Evolutionary conservation across 2,113 vertebrate species (phyloP).

Genomic region (Heptranchias perlo): DNA sequence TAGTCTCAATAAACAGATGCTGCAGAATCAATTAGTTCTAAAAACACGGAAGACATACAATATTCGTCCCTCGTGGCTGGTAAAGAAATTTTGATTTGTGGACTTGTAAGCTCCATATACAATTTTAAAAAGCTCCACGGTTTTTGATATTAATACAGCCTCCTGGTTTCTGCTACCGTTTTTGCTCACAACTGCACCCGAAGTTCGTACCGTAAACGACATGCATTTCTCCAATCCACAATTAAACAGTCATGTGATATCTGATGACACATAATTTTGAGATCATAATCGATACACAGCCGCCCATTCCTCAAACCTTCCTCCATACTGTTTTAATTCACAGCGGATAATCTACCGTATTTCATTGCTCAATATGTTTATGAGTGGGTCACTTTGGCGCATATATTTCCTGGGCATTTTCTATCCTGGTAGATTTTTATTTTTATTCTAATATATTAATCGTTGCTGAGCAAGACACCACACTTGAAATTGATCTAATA

Average conservation of each 20-base stretch:
- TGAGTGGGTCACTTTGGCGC: background rate
- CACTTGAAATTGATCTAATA: background rate
- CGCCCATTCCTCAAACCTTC: background rate
- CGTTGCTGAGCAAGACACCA: background rate
- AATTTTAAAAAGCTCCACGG: background rate
- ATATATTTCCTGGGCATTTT: background rate
- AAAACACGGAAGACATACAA: background rate
- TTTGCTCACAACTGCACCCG: background rate
- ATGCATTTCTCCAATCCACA: too few species aligned
- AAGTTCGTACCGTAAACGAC: background rate
- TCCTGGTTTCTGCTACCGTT: background rate
- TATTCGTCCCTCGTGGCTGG: background rate
- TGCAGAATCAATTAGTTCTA: background rate
- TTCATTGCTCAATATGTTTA: background rate
- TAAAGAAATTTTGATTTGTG: background rate
- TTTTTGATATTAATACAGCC: background rate
- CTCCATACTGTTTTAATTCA: background rate
- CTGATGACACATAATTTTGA: background rate
- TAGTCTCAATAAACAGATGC: background rate
- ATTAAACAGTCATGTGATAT: background rate
- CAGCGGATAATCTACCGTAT: background rate
- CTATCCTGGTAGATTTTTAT: background rate
- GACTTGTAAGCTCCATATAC: background rate
- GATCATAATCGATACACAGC: background rate
- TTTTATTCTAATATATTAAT: background rate